These are phyloP conservation scores for Apamea epomidion DNA, from an alignment of 2,888 invertebrate genomes.

Conservation along the genomic window DNA sequence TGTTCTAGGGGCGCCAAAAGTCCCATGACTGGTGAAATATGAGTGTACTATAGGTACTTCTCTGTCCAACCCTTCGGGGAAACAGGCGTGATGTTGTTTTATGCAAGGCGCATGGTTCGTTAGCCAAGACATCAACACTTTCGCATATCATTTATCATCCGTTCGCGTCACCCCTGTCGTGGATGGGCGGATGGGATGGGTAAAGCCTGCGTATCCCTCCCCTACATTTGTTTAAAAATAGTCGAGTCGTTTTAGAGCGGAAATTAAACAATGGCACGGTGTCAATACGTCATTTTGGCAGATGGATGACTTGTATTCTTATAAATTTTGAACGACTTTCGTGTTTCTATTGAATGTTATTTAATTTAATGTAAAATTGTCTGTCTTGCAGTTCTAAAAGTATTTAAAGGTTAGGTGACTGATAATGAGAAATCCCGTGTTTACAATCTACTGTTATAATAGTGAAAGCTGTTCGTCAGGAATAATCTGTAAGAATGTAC, in stretches of 20 bases:
- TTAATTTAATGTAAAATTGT: not conserved
- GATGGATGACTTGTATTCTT: not conserved
- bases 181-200: not conserved
- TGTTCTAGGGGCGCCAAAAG: no score
- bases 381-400: not conserved
- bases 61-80: not conserved
- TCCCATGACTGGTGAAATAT: not conserved
- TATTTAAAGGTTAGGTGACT: no score
- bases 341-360: not conserved
- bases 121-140: slow-evolving; percentile 29
- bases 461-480: no score
- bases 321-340: not conserved
- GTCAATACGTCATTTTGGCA: slow-evolving; percentile 6
- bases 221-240: slow-evolving; percentile 16
- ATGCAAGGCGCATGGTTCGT: slow-evolving; percentile 13
- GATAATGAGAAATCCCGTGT: no score
- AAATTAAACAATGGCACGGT: slow-evolving; percentile 8
- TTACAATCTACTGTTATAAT: no score
- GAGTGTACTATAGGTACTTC: not conserved
- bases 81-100: not conserved
- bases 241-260: not conserved
- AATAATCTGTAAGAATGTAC: no score
- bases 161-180: not conserved
- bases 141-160: slow-evolving; percentile 26
- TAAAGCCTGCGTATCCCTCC: not conserved